Conservation (phyloP, 2,113 vertebrate species). For the Aspidoscelis tigris region DNA sequence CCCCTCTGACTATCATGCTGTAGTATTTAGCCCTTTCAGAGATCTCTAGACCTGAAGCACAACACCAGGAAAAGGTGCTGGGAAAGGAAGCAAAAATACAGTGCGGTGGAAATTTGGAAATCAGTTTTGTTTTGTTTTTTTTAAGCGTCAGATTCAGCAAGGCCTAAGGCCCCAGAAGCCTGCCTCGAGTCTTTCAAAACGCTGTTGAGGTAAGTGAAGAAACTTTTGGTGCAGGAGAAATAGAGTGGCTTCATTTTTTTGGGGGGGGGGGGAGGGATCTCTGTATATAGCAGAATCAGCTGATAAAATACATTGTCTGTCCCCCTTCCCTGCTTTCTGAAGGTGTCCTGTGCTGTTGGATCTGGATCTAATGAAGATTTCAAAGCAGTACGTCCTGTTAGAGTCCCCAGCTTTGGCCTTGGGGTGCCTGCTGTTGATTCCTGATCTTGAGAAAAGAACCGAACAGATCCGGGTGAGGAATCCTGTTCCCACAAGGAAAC, state of each 20-base stretch:
- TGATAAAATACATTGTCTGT: neutral
- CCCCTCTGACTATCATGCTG: neutral
- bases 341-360: slow-evolving; percentile 92
- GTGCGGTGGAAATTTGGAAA: too few species aligned
- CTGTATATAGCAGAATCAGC: neutral
- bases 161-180: slow-evolving; percentile 82
- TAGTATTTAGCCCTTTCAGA: neutral
- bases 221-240: fast-evolving
- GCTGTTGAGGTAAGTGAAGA: slow-evolving; percentile 86
- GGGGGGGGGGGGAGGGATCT: neutral
- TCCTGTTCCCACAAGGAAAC: fast-evolving
- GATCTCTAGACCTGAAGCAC: too few species aligned
- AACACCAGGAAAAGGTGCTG: too few species aligned
- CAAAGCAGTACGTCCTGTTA: slow-evolving; percentile 89
- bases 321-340: slow-evolving; percentile 2
- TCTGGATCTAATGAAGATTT: slow-evolving; percentile 87
- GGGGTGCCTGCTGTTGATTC: slow-evolving; percentile 89
- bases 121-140: slow-evolving; percentile 29
- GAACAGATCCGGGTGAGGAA: slow-evolving; percentile 87
- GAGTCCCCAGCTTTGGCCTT: slow-evolving; percentile 87
- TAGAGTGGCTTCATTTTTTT: neutral
- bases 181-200: slow-evolving; percentile 86
- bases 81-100: neutral
- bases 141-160: slow-evolving; percentile 86
- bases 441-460: slow-evolving; percentile 81